Conservation (phyloP, 2,113 vertebrate species). For the Odontophorus gujanensis region DNA sequence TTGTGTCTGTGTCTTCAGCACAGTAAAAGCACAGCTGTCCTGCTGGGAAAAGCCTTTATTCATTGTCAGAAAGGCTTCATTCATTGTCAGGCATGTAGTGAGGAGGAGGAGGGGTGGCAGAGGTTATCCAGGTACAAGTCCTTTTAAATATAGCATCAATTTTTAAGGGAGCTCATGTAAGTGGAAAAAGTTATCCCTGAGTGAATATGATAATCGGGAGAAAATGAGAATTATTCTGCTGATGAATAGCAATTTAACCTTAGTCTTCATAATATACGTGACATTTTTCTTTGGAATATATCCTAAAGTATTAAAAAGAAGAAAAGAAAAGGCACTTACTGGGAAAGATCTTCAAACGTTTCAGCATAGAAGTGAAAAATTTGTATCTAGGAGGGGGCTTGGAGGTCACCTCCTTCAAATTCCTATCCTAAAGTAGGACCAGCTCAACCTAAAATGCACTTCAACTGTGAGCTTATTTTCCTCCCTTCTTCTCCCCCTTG, state of each 20-base stretch:
- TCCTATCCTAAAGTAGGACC: neutral
- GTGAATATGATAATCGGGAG: fast-evolving
- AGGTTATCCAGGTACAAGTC: neutral
- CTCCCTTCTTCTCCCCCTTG: neutral
- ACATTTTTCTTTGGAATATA: neutral
- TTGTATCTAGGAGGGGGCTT: neutral
- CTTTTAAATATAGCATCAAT: neutral
- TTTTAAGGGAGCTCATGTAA: neutral
- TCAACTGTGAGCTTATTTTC: neutral
- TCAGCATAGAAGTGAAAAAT: neutral
- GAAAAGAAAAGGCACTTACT: fast-evolving
- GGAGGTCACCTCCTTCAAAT: neutral
- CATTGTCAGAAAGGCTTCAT: neutral
- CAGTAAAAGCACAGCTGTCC: neutral
- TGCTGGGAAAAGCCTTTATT: neutral
- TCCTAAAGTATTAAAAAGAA: neutral
- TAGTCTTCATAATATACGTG: neutral
- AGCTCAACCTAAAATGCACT: neutral
- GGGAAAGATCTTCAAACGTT: neutral
- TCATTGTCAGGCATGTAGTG: neutral
- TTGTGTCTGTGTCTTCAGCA: neutral
- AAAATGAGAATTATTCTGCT: neutral
- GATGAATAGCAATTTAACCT: neutral
- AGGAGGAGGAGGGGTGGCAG: neutral
- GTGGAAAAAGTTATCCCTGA: neutral